A percentile compares a stretch with the other conserved stretches of the same genome.
Evolutionary conservation across 2,797 vertebrate genomes (phyloP).

Genomic region (Argyrosomus regius): DNA sequence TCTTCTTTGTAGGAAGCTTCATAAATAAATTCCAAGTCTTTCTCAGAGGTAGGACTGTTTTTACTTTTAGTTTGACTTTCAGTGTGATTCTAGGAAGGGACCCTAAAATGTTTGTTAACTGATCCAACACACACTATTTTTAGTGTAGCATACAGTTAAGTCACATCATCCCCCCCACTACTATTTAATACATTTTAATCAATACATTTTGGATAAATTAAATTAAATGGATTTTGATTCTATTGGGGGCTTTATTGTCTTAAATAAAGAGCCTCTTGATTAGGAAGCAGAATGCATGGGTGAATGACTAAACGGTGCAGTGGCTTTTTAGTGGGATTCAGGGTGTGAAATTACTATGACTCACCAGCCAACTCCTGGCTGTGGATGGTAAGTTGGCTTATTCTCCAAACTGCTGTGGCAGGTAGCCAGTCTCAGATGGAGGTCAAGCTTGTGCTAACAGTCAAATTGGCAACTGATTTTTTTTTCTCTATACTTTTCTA

Average conservation of each 20-base stretch:
- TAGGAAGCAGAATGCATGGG: background rate
- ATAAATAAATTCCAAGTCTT: background rate
- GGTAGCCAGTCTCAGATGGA: conserved; percentile 6
- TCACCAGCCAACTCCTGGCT: conserved; percentile 20
- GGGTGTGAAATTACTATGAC: conserved; percentile 31
- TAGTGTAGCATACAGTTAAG: background rate
- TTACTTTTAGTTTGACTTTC: conserved; percentile 1
- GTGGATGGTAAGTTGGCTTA: background rate
- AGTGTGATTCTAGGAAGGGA: background rate
- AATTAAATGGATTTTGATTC: conserved; percentile 25
- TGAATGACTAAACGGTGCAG: conserved; percentile 4
- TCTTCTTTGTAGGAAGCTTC: background rate
- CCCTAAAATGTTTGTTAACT: conserved; percentile 1
- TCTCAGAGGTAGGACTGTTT: background rate
- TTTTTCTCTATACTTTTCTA: background rate
- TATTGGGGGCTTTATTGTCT: conserved; percentile 21
- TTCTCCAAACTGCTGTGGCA: conserved; percentile 11
- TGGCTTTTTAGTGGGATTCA: conserved; percentile 24
- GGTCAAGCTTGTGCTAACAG: conserved; percentile 26
- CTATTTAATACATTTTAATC: conserved; percentile 25
- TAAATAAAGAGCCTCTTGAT: conserved; percentile 11
- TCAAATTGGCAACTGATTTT: background rate
- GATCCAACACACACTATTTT: background rate
- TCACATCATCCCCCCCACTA: background rate
- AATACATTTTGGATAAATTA: background rate